Conservation (phyloP, 2,113 vertebrate genomes). For the Zosterops japonicus region DNA sequence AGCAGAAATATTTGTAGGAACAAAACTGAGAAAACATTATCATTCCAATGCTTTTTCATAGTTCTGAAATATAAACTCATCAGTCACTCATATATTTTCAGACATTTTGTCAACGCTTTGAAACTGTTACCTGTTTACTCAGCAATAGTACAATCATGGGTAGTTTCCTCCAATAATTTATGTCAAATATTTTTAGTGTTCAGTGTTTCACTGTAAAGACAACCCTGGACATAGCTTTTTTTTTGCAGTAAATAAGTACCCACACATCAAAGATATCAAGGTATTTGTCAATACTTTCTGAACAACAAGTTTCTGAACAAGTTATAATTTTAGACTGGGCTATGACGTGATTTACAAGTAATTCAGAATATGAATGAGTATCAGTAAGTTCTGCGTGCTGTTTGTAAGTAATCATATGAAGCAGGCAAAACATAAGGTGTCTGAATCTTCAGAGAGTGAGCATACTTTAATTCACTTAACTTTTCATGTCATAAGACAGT, state of each 20-base stretch:
- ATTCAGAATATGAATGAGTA: constrained; percentile 24
- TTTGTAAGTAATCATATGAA: neutral
- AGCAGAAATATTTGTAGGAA: neutral
- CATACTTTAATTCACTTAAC: neutral
- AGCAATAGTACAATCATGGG: neutral
- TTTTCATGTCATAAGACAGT: neutral
- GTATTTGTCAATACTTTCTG: neutral
- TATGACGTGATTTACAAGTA: constrained; percentile 15
- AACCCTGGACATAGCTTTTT: neutral
- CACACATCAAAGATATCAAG: neutral
- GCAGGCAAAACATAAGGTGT: neutral
- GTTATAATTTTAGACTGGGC: neutral
- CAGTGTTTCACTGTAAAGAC: neutral
- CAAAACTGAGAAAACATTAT: neutral
- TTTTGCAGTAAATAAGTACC: neutral
- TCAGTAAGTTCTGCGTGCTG: neutral
- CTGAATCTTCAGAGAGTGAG: neutral
- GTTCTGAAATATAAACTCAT: neutral
- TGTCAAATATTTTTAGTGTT: neutral
- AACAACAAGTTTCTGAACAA: neutral
- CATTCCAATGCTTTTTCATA: neutral
- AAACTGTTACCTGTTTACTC: neutral
- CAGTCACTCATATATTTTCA: neutral
- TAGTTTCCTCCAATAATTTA: neutral
- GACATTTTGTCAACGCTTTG: neutral